Evolutionary conservation across 2,113 vertebrate species (phyloP).

Genomic region (Delphinus delphis): DNA sequence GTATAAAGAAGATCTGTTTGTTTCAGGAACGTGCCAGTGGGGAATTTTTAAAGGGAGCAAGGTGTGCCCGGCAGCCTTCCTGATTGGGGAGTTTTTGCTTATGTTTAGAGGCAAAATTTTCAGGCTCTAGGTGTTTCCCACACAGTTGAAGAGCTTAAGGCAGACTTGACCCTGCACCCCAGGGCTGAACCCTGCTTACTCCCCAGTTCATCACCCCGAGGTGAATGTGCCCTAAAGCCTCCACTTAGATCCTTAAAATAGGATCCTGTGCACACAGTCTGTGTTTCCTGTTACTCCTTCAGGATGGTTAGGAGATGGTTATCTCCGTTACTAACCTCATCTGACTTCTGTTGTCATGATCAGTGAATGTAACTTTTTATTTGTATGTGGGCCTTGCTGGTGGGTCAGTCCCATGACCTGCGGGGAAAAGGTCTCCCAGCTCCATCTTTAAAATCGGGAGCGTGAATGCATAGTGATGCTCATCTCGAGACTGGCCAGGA

Average conservation of each 20-base stretch:
- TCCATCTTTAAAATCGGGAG: not conserved
- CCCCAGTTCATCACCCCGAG: not conserved
- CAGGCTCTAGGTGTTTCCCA: not conserved
- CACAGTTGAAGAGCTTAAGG: not conserved
- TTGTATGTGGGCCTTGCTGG: not conserved
- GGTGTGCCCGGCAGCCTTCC: not conserved
- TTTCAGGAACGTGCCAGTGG: not conserved
- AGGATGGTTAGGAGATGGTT: not conserved
- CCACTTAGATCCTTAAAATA: not conserved
- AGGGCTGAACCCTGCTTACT: not conserved
- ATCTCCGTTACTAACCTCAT: not conserved
- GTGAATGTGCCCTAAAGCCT: not conserved
- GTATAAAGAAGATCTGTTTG: not conserved
- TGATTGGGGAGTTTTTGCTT: not conserved
- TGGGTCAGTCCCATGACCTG: not conserved
- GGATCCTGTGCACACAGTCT: accelerated
- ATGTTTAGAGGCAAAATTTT: not conserved
- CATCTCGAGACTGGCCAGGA: not conserved
- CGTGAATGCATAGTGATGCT: not conserved
- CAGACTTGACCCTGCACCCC: not conserved
- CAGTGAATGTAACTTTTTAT: not conserved
- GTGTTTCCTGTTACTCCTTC: not conserved
- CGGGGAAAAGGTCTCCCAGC: not conserved
- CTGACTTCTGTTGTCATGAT: not conserved
- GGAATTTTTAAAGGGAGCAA: not conserved